phyloP scores from a whole-genome alignment of 2,113 vertebrate genomes.

The Sphyrna mokarran region DNA sequence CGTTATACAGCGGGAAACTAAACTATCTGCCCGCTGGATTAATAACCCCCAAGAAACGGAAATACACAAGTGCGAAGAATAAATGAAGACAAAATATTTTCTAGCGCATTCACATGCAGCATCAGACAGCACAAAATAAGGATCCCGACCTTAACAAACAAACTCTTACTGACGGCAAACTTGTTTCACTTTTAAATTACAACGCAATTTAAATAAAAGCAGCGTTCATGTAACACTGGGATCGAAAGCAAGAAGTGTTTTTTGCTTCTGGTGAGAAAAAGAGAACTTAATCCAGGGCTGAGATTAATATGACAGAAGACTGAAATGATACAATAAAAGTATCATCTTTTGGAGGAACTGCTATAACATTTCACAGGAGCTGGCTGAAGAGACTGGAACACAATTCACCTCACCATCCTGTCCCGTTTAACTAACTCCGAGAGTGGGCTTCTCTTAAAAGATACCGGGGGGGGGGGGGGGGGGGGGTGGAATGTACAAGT shows the following conservation, averaged over 20 bases:
- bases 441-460: not conserved
- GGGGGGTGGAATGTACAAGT: not conserved
- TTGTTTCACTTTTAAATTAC: not conserved
- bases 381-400: not conserved
- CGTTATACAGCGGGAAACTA: not conserved
- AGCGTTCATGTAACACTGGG: not conserved
- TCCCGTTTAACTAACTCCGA: not conserved
- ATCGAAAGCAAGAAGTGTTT: not conserved
- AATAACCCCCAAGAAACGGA: not conserved
- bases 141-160: not conserved
- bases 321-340: not conserved
- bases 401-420: not conserved
- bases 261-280: not conserved
- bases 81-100: not conserved
- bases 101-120: not conserved
- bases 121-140: not conserved
- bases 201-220: not conserved
- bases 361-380: too few relatives aligned
- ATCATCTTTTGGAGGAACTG: not conserved
- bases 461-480: not conserved
- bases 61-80: not conserved
- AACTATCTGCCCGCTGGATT: not conserved
- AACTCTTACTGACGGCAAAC: not conserved
- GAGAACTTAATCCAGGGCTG: not conserved
- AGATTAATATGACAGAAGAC: not conserved